phyloP scores from a whole-genome alignment of 2,888 invertebrate genomes.

The Molanna angustata region DNA sequence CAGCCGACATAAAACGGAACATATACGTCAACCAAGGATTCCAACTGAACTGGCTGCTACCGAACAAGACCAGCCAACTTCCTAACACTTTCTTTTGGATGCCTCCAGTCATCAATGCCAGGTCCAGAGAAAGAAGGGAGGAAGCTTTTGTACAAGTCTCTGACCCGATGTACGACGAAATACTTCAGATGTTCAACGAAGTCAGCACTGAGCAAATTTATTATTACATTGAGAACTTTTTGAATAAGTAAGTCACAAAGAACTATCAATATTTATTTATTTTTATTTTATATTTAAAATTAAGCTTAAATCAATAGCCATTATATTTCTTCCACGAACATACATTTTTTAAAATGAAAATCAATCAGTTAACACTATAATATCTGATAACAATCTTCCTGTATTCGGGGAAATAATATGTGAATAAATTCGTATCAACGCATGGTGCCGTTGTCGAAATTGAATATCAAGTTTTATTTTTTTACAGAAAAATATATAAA shows the following conservation, averaged over 20 bases:
- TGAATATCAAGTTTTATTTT: no score
- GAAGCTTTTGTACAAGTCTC: neutral
- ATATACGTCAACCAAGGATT: constrained; percentile 48
- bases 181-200: constrained; percentile 8
- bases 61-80: constrained; percentile 49
- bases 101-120: constrained; percentile 28
- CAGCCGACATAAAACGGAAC: constrained; percentile 40
- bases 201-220: constrained; percentile 28
- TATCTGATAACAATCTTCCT: no score
- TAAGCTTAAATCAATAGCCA: neutral
- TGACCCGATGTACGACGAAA: neutral
- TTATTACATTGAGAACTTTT: constrained; percentile 15
- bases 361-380: neutral
- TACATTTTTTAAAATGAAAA: neutral
- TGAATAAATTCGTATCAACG: no score
- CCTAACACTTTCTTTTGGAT: constrained; percentile 43
- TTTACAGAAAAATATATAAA: no score
- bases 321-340: neutral
- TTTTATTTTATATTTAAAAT: neutral
- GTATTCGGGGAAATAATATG: no score
- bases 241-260: constrained; percentile 16
- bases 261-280: neutral
- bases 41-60: constrained; percentile 51
- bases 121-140: constrained; percentile 25
- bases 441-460: no score